Percentiles rank a stretch among this genome's conserved stretches.
phyloP scores from a whole-genome alignment of 1,140 invertebrate genomes.

The Metopolophium dirhodum region DNA sequence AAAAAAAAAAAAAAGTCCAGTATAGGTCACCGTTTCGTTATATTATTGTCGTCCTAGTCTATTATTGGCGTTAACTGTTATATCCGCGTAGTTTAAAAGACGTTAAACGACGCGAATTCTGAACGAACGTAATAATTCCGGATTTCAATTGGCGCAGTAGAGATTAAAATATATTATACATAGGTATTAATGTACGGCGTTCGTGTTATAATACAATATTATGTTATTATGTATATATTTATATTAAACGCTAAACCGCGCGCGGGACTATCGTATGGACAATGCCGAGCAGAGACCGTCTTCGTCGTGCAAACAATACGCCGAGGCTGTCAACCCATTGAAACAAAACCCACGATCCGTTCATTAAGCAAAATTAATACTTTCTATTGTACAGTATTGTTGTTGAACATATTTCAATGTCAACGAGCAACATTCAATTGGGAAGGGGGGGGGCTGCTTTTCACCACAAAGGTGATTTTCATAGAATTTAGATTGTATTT shows the following conservation, averaged over 20 bases:
- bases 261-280: background rate
- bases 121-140: background rate
- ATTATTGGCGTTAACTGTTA: slow-evolving; percentile 50
- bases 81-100: slow-evolving; percentile 40
- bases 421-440: background rate
- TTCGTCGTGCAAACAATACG: slow-evolving; percentile 11
- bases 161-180: background rate
- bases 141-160: slow-evolving; percentile 14
- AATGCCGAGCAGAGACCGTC: background rate
- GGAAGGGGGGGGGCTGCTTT: background rate
- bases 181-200: background rate
- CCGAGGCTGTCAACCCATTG: slow-evolving; percentile 21
- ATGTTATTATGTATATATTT: background rate
- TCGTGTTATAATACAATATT: background rate
- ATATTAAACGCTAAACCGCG: background rate
- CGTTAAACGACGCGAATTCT: background rate
- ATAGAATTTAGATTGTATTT: background rate
- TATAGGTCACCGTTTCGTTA: background rate
- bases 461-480: background rate
- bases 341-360: slow-evolving; percentile 35
- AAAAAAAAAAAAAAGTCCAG: background rate
- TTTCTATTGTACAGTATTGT: background rate
- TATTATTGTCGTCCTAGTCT: background rate
- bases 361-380: slow-evolving; percentile 36
- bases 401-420: slow-evolving; percentile 21